Evolutionary conservation across 37 sponge, comb jelly and placozoan genomes (phyloP).

Genomic region (Chondrilla cf. caribensis): DNA sequence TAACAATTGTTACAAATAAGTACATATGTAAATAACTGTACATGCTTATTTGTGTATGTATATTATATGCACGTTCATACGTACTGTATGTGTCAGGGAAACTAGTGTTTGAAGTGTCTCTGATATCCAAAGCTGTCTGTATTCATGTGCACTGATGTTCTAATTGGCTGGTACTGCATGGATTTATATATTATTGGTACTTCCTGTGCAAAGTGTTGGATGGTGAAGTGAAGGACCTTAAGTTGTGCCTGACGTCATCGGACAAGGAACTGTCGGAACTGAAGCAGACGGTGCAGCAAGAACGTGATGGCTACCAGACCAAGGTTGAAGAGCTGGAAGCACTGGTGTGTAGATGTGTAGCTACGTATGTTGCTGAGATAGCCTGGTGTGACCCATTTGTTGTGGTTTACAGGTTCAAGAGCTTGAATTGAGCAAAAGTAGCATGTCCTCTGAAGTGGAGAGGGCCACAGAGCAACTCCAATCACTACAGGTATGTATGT

Average conservation of each 20-base stretch:
- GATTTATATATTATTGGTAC: too few species aligned
- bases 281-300: constrained; percentile 24
- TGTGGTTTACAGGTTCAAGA: constrained; percentile 33
- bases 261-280: constrained; percentile 60
- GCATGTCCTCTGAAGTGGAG: constrained; percentile 32
- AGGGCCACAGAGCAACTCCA: constrained; percentile 58
- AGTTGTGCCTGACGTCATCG: constrained; percentile 51
- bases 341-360: constrained; percentile 32
- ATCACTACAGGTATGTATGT: constrained; percentile 51
- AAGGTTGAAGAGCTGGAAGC: constrained; percentile 27
- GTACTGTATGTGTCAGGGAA: too few species aligned
- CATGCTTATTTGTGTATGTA: too few species aligned
- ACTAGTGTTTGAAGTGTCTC: too few species aligned
- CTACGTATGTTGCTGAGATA: constrained; percentile 7
- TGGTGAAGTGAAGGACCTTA: constrained; percentile 60
- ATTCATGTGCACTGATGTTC: too few species aligned
- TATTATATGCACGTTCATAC: too few species aligned
- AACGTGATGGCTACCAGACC: constrained; percentile 11
- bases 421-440: constrained; percentile 43
- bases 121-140: too few species aligned
- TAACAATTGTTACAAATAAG: too few species aligned
- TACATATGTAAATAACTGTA: too few species aligned
- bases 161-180: too few species aligned
- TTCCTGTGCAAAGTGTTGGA: constrained; percentile 30
- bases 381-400: too few species aligned